Conservation (phyloP, 2,797 vertebrate genomes). For the Sebastes miniatus region DNA sequence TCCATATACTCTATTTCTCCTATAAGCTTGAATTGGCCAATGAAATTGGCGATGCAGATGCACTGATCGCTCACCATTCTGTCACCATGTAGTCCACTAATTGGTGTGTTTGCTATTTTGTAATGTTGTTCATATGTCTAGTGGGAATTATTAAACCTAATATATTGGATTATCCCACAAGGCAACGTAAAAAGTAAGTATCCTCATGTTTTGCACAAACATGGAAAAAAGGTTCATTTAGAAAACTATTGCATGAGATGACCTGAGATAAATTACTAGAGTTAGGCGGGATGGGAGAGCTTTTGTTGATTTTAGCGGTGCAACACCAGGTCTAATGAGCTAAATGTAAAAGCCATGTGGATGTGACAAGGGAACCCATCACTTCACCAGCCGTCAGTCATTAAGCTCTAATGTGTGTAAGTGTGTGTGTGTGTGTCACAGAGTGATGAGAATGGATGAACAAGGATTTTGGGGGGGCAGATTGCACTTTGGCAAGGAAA, state of each 20-base stretch:
- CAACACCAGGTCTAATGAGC: conserved; percentile 43
- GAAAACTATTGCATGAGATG: not conserved
- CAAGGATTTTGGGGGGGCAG: conserved; percentile 41
- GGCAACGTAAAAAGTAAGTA: not conserved
- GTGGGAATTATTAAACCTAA: not conserved
- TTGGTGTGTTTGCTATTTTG: not conserved
- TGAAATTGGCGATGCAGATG: not conserved
- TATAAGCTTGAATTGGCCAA: not conserved
- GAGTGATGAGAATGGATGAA: conserved; percentile 54
- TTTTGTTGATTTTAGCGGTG: conserved; percentile 34
- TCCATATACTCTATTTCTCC: not conserved
- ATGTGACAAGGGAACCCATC: conserved; percentile 37
- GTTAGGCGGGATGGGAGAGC: not conserved
- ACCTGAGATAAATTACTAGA: not conserved
- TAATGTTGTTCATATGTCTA: not conserved
- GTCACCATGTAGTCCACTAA: not conserved
- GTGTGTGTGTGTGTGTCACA: not conserved
- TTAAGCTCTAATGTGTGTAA: not conserved
- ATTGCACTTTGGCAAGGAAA: conserved; percentile 71
- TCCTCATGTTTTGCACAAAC: not conserved
- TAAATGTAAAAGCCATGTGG: conserved; percentile 55
- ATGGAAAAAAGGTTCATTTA: not conserved
- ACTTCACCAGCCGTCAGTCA: conserved; percentile 21
- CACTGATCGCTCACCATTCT: not conserved
- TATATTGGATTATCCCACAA: not conserved